Percentiles rank a stretch among this genome's conserved stretches.
phyloP scores from a whole-genome alignment of 2,888 invertebrate genomes.

The Miltochrista miniata region DNA sequence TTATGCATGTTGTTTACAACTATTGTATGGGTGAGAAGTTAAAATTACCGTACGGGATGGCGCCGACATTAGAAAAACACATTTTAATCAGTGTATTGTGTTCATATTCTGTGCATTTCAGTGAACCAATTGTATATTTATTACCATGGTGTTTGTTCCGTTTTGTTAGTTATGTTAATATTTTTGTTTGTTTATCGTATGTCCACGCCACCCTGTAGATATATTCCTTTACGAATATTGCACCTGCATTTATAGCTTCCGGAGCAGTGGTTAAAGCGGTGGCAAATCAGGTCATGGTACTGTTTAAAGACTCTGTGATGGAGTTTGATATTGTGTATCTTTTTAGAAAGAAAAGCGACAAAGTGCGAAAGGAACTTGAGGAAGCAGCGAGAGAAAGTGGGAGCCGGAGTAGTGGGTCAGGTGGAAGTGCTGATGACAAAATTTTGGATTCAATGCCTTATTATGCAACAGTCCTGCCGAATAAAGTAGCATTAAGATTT shows the following conservation, averaged over 20 bases:
- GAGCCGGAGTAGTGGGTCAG: constrained; percentile 69
- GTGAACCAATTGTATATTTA: too few relatives aligned
- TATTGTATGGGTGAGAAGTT: constrained; percentile 22
- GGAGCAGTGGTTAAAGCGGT: constrained; percentile 21
- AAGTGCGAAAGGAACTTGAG: constrained; percentile 94
- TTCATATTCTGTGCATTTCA: too few relatives aligned
- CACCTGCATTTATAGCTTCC: constrained; percentile 24
- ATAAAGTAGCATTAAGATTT: constrained; percentile 88
- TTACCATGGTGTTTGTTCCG: too few relatives aligned
- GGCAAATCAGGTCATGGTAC: constrained; percentile 11
- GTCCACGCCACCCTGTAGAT: not conserved
- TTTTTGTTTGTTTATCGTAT: not conserved
- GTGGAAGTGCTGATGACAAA: constrained; percentile 68
- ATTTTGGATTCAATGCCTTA: constrained; percentile 72
- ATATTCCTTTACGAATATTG: constrained; percentile 3
- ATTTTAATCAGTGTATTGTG: too few relatives aligned
- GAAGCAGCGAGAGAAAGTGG: constrained; percentile 92
- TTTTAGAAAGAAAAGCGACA: constrained; percentile 93
- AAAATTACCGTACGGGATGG: not conserved
- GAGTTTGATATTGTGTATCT: constrained; percentile 14
- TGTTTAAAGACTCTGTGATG: constrained; percentile 14
- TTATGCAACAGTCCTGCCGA: constrained; percentile 84
- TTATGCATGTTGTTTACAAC: constrained; percentile 26
- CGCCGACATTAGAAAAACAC: too few relatives aligned
- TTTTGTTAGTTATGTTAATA: not conserved